Evolutionary conservation across 64 coral and sea anemone genomes (phyloP).

Genomic region (Stichodactyla mertensii): DNA sequence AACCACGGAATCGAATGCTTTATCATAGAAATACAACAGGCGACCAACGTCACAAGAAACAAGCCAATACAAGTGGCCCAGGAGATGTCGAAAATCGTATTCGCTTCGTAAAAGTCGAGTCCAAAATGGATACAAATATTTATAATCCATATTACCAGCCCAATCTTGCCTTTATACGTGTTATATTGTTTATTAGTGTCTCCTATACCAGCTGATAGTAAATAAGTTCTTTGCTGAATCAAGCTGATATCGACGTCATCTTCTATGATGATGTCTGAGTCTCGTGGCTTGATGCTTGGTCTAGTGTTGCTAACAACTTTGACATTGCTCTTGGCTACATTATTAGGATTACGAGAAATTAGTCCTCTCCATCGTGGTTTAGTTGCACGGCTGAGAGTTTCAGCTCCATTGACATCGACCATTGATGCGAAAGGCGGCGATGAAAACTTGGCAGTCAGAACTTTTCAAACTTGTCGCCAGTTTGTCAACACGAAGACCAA

Average conservation of each 20-base stretch:
- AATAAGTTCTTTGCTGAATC: constrained; percentile 71
- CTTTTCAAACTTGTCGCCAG: neutral
- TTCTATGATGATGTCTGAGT: neutral
- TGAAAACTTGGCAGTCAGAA: neutral
- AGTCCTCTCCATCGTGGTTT: constrained; percentile 2
- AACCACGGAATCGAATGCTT: constrained; percentile 86
- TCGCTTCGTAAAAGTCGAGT: constrained; percentile 82
- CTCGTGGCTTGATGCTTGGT: neutral
- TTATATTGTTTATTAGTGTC: constrained; percentile 70
- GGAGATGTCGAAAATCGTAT: constrained; percentile 72
- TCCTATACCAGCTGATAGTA: constrained; percentile 74
- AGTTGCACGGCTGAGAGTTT: neutral
- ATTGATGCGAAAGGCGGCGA: neutral
- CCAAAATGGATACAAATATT: constrained; percentile 86
- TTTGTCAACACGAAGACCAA: neutral
- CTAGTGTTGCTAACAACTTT: neutral
- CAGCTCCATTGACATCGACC: neutral
- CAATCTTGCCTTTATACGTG: constrained; percentile 65
- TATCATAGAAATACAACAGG: constrained; percentile 79
- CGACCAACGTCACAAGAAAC: constrained; percentile 70
- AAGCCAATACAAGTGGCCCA: constrained; percentile 91
- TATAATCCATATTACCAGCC: constrained; percentile 66
- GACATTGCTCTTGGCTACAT: neutral
- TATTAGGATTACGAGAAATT: neutral
- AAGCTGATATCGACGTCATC: constrained; percentile 61